phyloP scores from a whole-genome alignment of 1,140 invertebrate species.

The Cydia strobilella region DNA sequence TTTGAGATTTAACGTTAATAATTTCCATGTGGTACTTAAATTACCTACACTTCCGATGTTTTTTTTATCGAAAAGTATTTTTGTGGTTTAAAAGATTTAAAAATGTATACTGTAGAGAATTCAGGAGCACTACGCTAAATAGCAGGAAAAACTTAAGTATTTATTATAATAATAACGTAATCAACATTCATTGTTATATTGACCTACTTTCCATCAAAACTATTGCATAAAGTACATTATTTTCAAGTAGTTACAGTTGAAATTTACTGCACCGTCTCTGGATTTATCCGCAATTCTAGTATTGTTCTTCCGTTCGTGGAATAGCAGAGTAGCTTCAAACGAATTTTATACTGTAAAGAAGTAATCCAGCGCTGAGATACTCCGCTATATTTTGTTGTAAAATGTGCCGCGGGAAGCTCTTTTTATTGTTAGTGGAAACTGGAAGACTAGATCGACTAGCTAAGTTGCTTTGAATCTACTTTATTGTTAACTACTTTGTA shows the following conservation, averaged over 20 bases:
- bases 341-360: slow-evolving; percentile 20
- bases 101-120: too few relatives aligned
- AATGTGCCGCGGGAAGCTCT: background rate
- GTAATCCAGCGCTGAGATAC: background rate
- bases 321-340: slow-evolving; percentile 22
- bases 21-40: too few relatives aligned
- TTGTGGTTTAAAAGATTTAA: too few relatives aligned
- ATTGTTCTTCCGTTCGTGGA: slow-evolving; percentile 19
- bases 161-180: background rate
- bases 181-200: slow-evolving; percentile 35
- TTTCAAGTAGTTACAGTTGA: background rate
- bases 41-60: too few relatives aligned
- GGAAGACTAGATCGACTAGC: background rate
- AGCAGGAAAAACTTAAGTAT: too few relatives aligned
- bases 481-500: background rate
- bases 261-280: slow-evolving; percentile 18
- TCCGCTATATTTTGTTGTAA: slow-evolving; percentile 13
- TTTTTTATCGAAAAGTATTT: too few relatives aligned
- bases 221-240: slow-evolving; percentile 6
- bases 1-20: too few relatives aligned
- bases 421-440: background rate
- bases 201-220: background rate
- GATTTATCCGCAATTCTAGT: slow-evolving; percentile 19
- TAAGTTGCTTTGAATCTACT: background rate
- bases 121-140: too few relatives aligned